These are phyloP conservation scores for Melanerpes aurifrons DNA, from an alignment of 2,113 vertebrate genomes.

Conservation along the genomic window DNA sequence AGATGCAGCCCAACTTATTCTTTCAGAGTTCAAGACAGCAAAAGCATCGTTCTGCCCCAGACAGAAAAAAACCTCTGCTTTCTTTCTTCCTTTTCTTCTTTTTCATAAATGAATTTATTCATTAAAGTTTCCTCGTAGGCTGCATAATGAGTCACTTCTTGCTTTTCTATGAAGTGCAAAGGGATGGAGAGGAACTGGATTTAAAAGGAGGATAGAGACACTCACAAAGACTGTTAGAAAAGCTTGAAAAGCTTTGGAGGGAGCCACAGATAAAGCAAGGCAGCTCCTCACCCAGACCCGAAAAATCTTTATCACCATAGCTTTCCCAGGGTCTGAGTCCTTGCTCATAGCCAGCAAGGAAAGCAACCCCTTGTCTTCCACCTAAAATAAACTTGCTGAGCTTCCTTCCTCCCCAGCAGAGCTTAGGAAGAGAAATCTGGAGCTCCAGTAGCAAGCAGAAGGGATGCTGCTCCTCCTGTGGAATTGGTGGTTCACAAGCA, in stretches of 20 bases:
- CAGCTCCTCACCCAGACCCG: neutral
- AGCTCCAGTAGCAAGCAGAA: neutral
- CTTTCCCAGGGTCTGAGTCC: neutral
- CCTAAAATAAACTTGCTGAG: neutral
- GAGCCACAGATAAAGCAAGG: neutral
- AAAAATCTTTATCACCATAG: neutral
- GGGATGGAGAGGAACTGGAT: neutral
- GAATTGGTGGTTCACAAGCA: accelerated
- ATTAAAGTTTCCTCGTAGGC: constrained; percentile 45
- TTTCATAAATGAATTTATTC: constrained; percentile 49
- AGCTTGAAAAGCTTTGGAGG: constrained; percentile 22
- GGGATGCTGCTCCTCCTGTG: neutral
- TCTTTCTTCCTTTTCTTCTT: neutral
- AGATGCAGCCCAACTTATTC: constrained; percentile 13
- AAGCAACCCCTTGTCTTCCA: neutral
- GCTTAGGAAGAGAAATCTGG: neutral
- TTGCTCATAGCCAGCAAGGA: neutral
- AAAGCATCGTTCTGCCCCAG: constrained; percentile 21
- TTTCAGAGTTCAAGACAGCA: constrained; percentile 6
- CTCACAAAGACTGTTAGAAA: constrained; percentile 5
- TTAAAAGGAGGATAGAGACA: constrained; percentile 1
- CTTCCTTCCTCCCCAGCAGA: neutral
- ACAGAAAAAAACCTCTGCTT: neutral
- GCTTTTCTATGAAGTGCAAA: constrained; percentile 17
- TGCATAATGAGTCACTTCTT: constrained; percentile 56